Conservation (phyloP, 92 coral and sea anemone species). For the Porites lobata region DNA sequence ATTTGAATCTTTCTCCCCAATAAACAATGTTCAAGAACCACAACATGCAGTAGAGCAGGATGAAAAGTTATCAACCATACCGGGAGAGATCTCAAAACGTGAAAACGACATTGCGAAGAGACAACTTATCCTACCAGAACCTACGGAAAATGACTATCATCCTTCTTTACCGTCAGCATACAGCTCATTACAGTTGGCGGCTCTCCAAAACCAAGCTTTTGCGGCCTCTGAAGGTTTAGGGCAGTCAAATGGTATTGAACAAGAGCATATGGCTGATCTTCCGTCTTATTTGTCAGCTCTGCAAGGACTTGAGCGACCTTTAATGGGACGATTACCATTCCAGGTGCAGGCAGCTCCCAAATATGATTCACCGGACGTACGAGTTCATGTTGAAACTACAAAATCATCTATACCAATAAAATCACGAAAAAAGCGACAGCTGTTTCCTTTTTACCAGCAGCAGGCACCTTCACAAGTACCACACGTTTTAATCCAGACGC, state of each 20-base stretch:
- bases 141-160: conserved; percentile 23
- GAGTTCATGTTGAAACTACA: conserved; percentile 91
- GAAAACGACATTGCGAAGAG: conserved; percentile 35
- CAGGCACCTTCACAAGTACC: conserved; percentile 46
- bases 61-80: conserved; percentile 81
- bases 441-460: conserved; percentile 65
- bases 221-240: conserved; percentile 10
- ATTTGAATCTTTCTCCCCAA: conserved; percentile 74
- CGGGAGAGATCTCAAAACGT: conserved; percentile 52
- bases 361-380: conserved; percentile 68
- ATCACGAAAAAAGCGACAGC: conserved; percentile 66
- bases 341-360: conserved; percentile 25
- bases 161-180: conserved; percentile 48
- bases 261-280: conserved; percentile 28
- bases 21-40: conserved; percentile 65
- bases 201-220: conserved; percentile 50
- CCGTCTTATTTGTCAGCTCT: conserved; percentile 14
- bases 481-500: conserved; percentile 44
- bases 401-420: conserved; percentile 78
- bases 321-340: not conserved
- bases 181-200: conserved; percentile 33
- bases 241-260: conserved; percentile 3
- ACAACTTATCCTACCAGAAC: conserved; percentile 36
- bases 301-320: conserved; percentile 4
- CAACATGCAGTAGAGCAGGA: conserved; percentile 74